A percentile compares a stretch with the other conserved stretches of the same genome.
phyloP scores from a whole-genome alignment of 2,888 invertebrate genomes.

The Embidobia sp. region DNA sequence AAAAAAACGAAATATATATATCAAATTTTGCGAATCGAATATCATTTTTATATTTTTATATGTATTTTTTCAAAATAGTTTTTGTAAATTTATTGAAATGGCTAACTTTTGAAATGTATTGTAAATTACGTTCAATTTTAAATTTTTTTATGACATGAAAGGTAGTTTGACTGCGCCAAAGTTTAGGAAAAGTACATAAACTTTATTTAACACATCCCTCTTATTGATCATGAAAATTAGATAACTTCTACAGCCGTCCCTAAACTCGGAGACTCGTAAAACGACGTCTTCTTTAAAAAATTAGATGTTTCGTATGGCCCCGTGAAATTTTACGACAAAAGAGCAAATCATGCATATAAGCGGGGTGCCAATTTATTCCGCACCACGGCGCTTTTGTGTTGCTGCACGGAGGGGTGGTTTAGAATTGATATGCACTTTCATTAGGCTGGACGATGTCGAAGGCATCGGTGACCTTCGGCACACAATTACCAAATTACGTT shows the following conservation, averaged over 20 bases:
- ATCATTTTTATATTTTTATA: too few species aligned
- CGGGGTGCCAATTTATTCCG: constrained; percentile 52
- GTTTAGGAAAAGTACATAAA: too few species aligned
- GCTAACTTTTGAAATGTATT: too few species aligned
- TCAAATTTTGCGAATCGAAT: too few species aligned
- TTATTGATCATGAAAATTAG: constrained; percentile 11
- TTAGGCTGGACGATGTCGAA: constrained; percentile 16
- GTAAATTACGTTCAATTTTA: too few species aligned
- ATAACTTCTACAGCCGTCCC: constrained; percentile 14
- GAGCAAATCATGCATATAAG: constrained; percentile 41
- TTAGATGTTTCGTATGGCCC: constrained; percentile 33
- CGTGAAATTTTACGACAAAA: constrained; percentile 50
- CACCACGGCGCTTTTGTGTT: constrained; percentile 26
- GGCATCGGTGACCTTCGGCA: constrained; percentile 29
- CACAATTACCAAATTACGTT: constrained; percentile 36
- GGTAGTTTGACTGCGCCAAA: too few species aligned
- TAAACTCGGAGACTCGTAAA: constrained; percentile 16
- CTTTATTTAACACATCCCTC: background rate
- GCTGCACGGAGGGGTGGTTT: constrained; percentile 21
- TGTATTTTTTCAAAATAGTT: too few species aligned
- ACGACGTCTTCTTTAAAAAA: constrained; percentile 31
- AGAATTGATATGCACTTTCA: constrained; percentile 48
- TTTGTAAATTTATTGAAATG: too few species aligned
- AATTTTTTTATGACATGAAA: too few species aligned
- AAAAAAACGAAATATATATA: too few species aligned